These are phyloP conservation scores for Stegodyphus mimosarum DNA, from an alignment of 1,140 invertebrate genomes.

Conservation along the genomic window DNA sequence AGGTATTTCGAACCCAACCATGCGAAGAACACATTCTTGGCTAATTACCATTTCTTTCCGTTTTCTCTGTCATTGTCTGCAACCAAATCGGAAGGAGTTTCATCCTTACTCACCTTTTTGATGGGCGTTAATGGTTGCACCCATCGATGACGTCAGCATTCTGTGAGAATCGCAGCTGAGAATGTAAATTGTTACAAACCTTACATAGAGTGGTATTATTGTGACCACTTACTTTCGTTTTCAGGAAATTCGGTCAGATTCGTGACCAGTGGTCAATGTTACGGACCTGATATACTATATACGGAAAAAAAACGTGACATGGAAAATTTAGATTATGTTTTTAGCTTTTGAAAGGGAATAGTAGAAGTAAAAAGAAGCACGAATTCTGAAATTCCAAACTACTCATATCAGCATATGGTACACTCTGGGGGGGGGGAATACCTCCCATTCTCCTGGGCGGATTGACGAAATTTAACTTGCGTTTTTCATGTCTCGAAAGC, in stretches of 20 bases:
- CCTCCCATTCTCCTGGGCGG: too few species aligned
- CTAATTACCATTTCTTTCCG: slow-evolving; percentile 13
- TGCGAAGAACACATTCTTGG: not conserved
- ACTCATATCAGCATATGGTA: too few species aligned
- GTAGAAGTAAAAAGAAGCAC: too few species aligned
- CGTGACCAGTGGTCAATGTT: slow-evolving; percentile 53
- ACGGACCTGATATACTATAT: not conserved
- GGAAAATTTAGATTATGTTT: not conserved
- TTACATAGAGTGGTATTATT: not conserved
- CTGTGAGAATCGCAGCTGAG: not conserved
- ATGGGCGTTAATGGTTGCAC: slow-evolving; percentile 51
- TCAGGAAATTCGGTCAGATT: slow-evolving; percentile 28
- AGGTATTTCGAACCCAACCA: not conserved
- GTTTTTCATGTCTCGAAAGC: too few species aligned
- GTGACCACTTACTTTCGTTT: slow-evolving; percentile 1
- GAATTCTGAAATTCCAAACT: too few species aligned
- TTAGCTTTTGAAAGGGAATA: too few species aligned
- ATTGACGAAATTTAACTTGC: too few species aligned
- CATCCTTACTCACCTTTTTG: slow-evolving; percentile 13
- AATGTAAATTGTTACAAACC: not conserved
- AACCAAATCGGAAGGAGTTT: not conserved
- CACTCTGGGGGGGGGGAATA: too few species aligned
- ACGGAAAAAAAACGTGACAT: slow-evolving; percentile 3
- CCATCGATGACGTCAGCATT: slow-evolving; percentile 5
- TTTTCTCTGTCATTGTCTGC: not conserved